Percentiles rank a stretch among this genome's conserved stretches.
phyloP scores from a whole-genome alignment of 2,888 invertebrate genomes.

The Macropis europaea region DNA sequence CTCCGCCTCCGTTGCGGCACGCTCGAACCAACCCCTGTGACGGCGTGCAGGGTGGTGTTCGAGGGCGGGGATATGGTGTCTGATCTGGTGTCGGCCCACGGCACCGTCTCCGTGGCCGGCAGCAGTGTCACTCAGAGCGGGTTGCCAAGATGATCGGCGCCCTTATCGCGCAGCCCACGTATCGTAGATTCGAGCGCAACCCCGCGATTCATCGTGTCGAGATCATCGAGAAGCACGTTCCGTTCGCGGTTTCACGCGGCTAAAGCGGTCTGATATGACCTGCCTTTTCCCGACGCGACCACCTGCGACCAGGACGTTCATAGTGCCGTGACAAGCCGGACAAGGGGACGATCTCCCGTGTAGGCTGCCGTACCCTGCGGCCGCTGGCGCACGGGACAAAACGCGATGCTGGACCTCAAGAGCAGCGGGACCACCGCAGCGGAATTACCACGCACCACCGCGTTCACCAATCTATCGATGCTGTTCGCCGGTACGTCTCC shows the following conservation, averaged over 20 bases:
- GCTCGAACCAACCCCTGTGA: constrained; percentile 44
- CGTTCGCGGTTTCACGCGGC: constrained; percentile 3
- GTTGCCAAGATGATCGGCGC: constrained; percentile 73
- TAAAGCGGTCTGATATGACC: constrained; percentile 53
- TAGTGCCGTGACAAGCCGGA: constrained; percentile 40
- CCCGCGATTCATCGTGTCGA: constrained; percentile 17
- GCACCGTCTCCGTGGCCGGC: constrained; percentile 27
- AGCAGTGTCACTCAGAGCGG: constrained; percentile 72
- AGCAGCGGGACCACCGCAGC: constrained; percentile 94
- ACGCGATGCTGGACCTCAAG: constrained; percentile 93
- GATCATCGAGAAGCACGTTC: background rate
- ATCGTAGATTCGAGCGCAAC: constrained; percentile 26
- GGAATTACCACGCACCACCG: constrained; percentile 94
- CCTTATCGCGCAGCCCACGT: constrained; percentile 47
- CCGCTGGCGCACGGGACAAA: constrained; percentile 32
- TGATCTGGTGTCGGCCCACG: constrained; percentile 2
- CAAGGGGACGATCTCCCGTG: constrained; percentile 14
- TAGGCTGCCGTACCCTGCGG: constrained; percentile 21
- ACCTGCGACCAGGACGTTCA: constrained; percentile 42
- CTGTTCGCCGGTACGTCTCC: constrained; percentile 91
- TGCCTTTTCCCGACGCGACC: constrained; percentile 19
- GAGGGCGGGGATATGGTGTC: constrained; percentile 20
- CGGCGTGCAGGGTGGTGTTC: background rate
- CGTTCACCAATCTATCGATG: constrained; percentile 97
- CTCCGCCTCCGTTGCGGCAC: constrained; percentile 36